Conservation (phyloP, 2,113 vertebrate genomes). For the Psephotus haematonotus region DNA sequence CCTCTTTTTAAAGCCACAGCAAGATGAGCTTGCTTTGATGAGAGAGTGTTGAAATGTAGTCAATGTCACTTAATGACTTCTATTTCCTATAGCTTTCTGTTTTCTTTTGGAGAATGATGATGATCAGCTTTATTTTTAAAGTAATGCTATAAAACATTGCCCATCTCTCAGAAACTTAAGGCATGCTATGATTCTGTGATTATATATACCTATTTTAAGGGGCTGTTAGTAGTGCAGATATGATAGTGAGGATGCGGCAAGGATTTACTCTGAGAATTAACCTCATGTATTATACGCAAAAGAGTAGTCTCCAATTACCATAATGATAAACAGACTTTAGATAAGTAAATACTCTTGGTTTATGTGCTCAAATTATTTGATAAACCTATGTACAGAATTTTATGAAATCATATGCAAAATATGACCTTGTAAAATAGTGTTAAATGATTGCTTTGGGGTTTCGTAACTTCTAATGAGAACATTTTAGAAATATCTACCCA, state of each 20-base stretch:
- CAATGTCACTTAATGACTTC: background rate
- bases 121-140: background rate
- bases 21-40: background rate
- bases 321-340: background rate
- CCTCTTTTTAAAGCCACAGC: background rate
- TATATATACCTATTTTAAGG: background rate
- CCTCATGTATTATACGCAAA: background rate
- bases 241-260: background rate
- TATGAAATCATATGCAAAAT: background rate
- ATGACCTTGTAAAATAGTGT: background rate
- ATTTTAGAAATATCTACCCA: background rate
- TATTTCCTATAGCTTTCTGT: background rate
- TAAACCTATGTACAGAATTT: background rate
- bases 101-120: background rate
- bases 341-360: background rate
- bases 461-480: background rate
- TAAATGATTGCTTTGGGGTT: background rate
- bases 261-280: background rate
- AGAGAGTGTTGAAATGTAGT: background rate
- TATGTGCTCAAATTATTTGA: background rate
- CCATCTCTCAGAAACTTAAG: background rate
- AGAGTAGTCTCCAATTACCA: background rate
- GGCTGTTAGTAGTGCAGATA: background rate
- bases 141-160: background rate
- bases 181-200: background rate